A percentile compares a stretch with the other conserved stretches of the same genome.
phyloP scores from a whole-genome alignment of 2,797 vertebrate genomes.

The Discoglossus pictus region DNA sequence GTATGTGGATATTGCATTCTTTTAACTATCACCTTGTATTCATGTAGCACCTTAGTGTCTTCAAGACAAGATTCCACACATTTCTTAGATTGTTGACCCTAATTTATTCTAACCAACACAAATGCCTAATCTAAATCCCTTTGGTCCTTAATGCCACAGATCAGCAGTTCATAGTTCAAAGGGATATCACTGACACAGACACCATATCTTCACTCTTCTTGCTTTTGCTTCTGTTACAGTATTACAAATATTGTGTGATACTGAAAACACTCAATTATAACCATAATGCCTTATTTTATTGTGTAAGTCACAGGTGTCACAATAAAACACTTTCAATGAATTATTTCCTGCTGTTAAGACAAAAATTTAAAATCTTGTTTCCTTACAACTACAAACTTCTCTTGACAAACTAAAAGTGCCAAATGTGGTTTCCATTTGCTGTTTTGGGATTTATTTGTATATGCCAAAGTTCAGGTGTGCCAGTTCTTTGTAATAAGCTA shows the following conservation, averaged over 20 bases:
- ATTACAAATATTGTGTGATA: conserved; percentile 54
- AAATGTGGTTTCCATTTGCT: conserved; percentile 87
- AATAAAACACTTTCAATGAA: conserved; percentile 70
- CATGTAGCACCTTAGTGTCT: conserved; percentile 55
- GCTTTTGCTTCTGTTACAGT: conserved; percentile 58
- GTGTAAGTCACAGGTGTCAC: conserved; percentile 67
- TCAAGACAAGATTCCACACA: conserved; percentile 76
- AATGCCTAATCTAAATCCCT: conserved; percentile 72
- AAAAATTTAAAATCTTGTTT: conserved; percentile 72
- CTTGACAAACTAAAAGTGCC: conserved; percentile 73
- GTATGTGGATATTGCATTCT: conserved; percentile 20
- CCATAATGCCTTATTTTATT: conserved; percentile 64
- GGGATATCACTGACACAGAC: conserved; percentile 68
- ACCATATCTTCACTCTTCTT: conserved; percentile 59
- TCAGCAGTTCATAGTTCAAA: conserved; percentile 72
- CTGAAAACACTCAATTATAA: conserved; percentile 50
- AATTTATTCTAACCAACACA: conserved; percentile 73
- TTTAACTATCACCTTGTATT: conserved; percentile 33
- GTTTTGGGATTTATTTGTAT: conserved; percentile 78
- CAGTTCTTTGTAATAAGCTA: conserved; percentile 80
- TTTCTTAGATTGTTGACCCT: conserved; percentile 72
- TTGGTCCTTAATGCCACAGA: conserved; percentile 64
- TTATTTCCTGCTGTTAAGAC: conserved; percentile 71
- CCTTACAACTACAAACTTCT: conserved; percentile 70
- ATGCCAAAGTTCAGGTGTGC: conserved; percentile 85